Percentiles rank a stretch among this genome's conserved stretches.
These are phyloP conservation scores for Oophaga sylvatica DNA, from an alignment of 2,797 vertebrate genomes.

Conservation along the genomic window DNA sequence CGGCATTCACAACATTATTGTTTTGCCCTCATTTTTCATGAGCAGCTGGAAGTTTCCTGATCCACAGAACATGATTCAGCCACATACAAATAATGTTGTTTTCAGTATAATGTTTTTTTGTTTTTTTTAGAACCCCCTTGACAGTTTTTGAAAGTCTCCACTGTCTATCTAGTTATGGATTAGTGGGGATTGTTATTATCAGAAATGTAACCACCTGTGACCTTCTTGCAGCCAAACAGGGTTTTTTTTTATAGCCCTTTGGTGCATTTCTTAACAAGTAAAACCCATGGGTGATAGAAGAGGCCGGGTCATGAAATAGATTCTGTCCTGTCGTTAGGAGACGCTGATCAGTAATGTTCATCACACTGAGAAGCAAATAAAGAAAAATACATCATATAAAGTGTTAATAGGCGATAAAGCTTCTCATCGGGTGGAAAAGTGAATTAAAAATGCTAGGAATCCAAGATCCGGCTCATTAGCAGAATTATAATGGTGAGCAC, in stretches of 20 bases:
- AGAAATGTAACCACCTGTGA: too few species aligned
- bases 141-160: too few species aligned
- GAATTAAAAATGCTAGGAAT: constrained; percentile 1
- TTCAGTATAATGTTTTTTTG: too few species aligned
- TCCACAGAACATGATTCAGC: too few species aligned
- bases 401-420: neutral
- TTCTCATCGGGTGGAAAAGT: constrained; percentile 21
- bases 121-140: too few species aligned
- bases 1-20: too few species aligned
- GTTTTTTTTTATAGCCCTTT: neutral
- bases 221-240: too few species aligned
- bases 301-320: neutral
- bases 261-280: neutral
- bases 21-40: too few species aligned
- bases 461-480: constrained; percentile 51
- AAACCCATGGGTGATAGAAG: neutral
- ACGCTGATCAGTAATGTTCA: neutral
- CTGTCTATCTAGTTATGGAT: neutral
- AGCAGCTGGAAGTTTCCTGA: too few species aligned
- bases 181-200: neutral
- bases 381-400: neutral
- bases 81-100: too few species aligned
- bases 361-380: neutral
- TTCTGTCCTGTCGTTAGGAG: neutral
- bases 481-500: constrained; percentile 30